phyloP scores from a whole-genome alignment of 2,888 invertebrate genomes.

The Folsomia manolachei region DNA sequence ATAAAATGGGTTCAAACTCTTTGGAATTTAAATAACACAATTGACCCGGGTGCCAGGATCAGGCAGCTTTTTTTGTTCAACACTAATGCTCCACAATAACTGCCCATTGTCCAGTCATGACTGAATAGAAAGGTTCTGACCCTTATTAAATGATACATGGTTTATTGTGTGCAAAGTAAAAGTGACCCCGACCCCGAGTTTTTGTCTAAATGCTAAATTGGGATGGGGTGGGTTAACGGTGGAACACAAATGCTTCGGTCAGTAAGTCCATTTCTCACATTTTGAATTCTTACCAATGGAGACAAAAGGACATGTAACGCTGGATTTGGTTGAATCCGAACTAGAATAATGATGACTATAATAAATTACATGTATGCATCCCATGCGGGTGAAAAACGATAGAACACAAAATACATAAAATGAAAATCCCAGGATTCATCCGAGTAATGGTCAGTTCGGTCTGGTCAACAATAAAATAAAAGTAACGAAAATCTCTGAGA shows the following conservation, averaged over 20 bases:
- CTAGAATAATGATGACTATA: not conserved
- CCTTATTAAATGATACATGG: slow-evolving; percentile 17
- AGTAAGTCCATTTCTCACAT: slow-evolving; percentile 6
- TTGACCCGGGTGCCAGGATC: slow-evolving; percentile 36
- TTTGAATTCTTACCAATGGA: not conserved
- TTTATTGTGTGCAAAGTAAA: slow-evolving; percentile 19
- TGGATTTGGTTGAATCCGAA: not conserved
- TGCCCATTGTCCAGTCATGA: slow-evolving; percentile 9
- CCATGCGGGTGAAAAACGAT: not conserved
- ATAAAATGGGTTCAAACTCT: slow-evolving; percentile 12
- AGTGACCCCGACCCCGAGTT: slow-evolving; percentile 25
- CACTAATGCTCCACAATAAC: not conserved
- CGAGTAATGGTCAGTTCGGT: not conserved
- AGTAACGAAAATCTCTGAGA: slow-evolving; percentile 3
- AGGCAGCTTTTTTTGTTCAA: slow-evolving; percentile 22
- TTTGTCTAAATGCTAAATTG: slow-evolving; percentile 23
- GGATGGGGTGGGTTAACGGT: not conserved
- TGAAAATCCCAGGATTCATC: not conserved
- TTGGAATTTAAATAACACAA: slow-evolving; percentile 33
- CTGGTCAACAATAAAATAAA: slow-evolving; percentile 12
- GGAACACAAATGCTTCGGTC: slow-evolving; percentile 18
- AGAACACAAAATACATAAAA: not conserved
- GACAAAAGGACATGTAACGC: not conserved
- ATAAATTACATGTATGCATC: too few species aligned
- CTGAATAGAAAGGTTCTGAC: slow-evolving; percentile 17